Percentiles rank a stretch among this genome's conserved stretches.
Evolutionary conservation across 2,797 vertebrate genomes (phyloP).

Genomic region (Protonibea diacanthus): DNA sequence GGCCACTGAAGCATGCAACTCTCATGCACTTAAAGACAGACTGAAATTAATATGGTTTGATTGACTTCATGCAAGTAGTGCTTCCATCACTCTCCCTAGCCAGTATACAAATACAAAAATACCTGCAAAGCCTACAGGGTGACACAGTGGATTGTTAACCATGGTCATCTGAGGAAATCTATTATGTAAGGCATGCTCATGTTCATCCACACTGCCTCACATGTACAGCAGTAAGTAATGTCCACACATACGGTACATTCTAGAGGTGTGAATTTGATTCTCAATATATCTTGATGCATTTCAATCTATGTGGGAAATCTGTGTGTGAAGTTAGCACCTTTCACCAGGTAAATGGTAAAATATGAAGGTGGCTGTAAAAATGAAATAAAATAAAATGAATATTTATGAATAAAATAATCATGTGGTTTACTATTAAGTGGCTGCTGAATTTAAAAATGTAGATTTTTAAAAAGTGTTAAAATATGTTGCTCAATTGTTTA

Average conservation of each 20-base stretch:
- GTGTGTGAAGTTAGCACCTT: too few relatives aligned
- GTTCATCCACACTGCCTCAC: slow-evolving; percentile 2
- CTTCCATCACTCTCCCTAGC: slow-evolving; percentile 4
- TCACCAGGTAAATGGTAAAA: too few relatives aligned
- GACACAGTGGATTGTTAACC: neutral
- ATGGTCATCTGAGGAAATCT: neutral
- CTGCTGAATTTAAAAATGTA: too few relatives aligned
- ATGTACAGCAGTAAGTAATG: slow-evolving; percentile 5
- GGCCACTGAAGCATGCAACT: neutral
- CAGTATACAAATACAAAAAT: neutral
- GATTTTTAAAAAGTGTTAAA: too few relatives aligned
- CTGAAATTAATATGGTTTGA: slow-evolving; percentile 10
- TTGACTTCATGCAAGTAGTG: slow-evolving; percentile 13
- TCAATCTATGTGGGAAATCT: too few relatives aligned
- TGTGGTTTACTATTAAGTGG: too few relatives aligned
- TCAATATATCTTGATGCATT: too few relatives aligned
- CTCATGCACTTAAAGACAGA: slow-evolving; percentile 4
- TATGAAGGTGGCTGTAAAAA: too few relatives aligned
- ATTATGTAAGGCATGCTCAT: neutral
- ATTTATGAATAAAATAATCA: too few relatives aligned
- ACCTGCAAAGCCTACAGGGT: neutral
- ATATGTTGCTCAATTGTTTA: too few relatives aligned
- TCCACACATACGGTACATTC: slow-evolving; percentile 20
- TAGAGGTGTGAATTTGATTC: too few relatives aligned
- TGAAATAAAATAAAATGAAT: too few relatives aligned